Conservation (phyloP, 2,797 vertebrate species). For the Spinus olivaceus region DNA sequence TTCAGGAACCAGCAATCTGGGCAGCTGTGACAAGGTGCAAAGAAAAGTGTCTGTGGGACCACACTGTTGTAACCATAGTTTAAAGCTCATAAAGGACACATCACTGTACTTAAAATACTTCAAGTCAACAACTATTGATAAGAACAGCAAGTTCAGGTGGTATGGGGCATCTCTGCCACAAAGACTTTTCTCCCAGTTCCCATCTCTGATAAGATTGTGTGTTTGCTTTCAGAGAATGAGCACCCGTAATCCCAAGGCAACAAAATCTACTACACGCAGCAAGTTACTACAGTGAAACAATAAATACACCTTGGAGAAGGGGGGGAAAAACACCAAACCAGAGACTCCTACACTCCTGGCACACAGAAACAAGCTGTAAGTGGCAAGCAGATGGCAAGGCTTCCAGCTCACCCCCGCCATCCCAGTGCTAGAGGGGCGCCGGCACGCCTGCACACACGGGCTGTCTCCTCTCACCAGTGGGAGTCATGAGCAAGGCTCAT, state of each 20-base stretch:
- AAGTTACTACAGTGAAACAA: background rate
- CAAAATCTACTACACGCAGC: background rate
- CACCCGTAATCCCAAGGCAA: fast-evolving
- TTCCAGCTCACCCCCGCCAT: background rate
- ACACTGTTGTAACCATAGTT: fast-evolving
- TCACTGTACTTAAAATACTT: background rate
- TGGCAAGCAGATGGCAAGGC: background rate
- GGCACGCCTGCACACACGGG: fast-evolving
- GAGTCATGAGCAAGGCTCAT: background rate
- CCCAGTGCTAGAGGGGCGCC: fast-evolving
- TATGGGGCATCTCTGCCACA: background rate
- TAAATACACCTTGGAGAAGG: background rate
- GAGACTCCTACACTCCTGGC: background rate
- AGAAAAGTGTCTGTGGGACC: fast-evolving
- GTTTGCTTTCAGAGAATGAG: background rate
- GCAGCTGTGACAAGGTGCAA: background rate
- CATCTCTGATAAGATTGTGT: fast-evolving
- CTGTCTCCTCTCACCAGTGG: background rate
- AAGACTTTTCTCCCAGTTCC: background rate
- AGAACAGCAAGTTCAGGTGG: background rate
- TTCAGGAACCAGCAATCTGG: background rate
- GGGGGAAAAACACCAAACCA: background rate
- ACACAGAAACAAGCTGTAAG: background rate
- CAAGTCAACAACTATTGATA: background rate
- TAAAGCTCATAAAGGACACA: background rate